These are phyloP conservation scores for Listrodromus nycthemerus DNA, from an alignment of 2,888 invertebrate genomes.

Conservation along the genomic window DNA sequence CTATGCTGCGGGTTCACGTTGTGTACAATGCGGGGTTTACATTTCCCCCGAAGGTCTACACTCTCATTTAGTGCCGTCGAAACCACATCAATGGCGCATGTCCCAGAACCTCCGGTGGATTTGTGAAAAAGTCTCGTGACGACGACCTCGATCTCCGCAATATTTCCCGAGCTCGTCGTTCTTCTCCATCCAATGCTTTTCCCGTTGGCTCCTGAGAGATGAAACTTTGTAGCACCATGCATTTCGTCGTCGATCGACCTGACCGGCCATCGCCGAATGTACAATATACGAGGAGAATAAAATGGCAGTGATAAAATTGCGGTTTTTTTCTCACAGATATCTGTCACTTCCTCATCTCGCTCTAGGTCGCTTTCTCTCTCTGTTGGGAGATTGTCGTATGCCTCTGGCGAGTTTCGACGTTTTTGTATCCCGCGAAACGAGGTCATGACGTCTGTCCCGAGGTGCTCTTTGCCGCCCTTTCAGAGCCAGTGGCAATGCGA, in stretches of 20 bases:
- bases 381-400: conserved; percentile 2
- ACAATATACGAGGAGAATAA: neutral
- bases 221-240: neutral
- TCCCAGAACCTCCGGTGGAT: conserved; percentile 14
- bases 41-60: neutral
- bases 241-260: neutral
- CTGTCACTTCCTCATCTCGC: neutral
- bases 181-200: neutral
- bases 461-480: conserved; percentile 1
- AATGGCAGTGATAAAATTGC: neutral
- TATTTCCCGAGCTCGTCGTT: neutral
- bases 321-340: neutral
- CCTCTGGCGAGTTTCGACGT: conserved; percentile 16
- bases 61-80: neutral
- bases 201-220: neutral
- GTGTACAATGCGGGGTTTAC: conserved; percentile 2
- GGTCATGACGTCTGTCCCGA: conserved; percentile 29
- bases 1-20: neutral
- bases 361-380: neutral
- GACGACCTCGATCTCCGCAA: conserved; percentile 11
- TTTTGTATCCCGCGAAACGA: conserved; percentile 15
- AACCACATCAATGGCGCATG: conserved; percentile 8
- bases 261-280: neutral
- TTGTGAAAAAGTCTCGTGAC: conserved; percentile 28
- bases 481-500: conserved; percentile 6